Conservation (phyloP, 2,797 vertebrate genomes). For the Silurus lanzhouensis region DNA sequence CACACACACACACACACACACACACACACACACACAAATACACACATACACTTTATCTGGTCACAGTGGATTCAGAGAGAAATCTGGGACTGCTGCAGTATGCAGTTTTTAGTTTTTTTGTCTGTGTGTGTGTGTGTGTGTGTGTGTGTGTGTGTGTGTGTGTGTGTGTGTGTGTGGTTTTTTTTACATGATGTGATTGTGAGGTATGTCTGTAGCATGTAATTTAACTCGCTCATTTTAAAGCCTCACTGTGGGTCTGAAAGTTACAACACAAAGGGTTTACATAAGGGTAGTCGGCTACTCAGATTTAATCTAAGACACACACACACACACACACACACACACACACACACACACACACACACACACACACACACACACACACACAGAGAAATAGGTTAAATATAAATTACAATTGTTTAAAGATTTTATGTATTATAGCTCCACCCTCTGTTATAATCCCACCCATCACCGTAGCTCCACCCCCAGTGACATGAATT, state of each 20-base stretch:
- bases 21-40: conserved; percentile 44
- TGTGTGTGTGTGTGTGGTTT: background rate
- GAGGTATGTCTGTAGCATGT: conserved; percentile 16
- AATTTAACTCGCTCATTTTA: background rate
- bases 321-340: conserved; percentile 11
- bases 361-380: background rate
- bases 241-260: conserved; percentile 24
- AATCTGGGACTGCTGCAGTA: background rate
- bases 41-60: background rate
- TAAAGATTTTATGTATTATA: too few relatives aligned
- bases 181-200: background rate
- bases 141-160: background rate
- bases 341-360: conserved; percentile 17
- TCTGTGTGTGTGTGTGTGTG: background rate
- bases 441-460: background rate
- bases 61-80: background rate
- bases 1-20: conserved; percentile 25
- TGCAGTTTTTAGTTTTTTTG: too few relatives aligned
- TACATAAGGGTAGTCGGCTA: conserved; percentile 42
- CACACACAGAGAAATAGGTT: background rate
- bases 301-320: conserved; percentile 43
- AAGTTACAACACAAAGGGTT: conserved; percentile 44
- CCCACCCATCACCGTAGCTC: background rate
- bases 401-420: conserved; percentile 6
- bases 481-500: background rate